Evolutionary conservation across 2,113 vertebrate species (phyloP).

Genomic region (Cepphus grylle): DNA sequence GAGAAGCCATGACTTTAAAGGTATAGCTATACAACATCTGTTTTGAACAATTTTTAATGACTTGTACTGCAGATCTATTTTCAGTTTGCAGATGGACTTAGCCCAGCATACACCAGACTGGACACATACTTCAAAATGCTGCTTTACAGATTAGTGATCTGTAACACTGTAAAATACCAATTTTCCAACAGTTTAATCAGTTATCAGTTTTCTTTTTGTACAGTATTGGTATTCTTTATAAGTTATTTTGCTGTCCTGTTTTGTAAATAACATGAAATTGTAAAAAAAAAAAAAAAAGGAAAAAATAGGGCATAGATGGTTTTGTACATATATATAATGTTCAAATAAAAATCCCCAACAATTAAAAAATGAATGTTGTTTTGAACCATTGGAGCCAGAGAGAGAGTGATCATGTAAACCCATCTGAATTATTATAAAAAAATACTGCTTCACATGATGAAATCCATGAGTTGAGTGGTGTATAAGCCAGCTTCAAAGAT

Average conservation of each 20-base stretch:
- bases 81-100: slow-evolving; percentile 64
- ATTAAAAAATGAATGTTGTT: not conserved
- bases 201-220: too few relatives aligned
- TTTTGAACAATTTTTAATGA: slow-evolving; percentile 63
- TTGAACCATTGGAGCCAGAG: not conserved
- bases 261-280: too few relatives aligned
- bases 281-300: too few relatives aligned
- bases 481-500: not conserved
- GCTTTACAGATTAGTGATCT: too few relatives aligned
- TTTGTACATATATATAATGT: slow-evolving; percentile 55
- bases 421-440: not conserved
- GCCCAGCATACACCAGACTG: too few relatives aligned
- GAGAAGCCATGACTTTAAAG: slow-evolving; percentile 59
- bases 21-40: slow-evolving; percentile 62
- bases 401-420: not conserved
- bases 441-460: not conserved
- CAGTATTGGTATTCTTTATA: too few relatives aligned
- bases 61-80: slow-evolving; percentile 51
- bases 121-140: too few relatives aligned
- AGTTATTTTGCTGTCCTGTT: too few relatives aligned
- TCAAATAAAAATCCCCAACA: slow-evolving; percentile 60
- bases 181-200: too few relatives aligned
- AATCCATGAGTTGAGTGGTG: not conserved
- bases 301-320: too few relatives aligned
- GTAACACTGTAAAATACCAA: too few relatives aligned